Conservation (phyloP, 2,888 invertebrate genomes). For the Priocnemis perturbator region DNA sequence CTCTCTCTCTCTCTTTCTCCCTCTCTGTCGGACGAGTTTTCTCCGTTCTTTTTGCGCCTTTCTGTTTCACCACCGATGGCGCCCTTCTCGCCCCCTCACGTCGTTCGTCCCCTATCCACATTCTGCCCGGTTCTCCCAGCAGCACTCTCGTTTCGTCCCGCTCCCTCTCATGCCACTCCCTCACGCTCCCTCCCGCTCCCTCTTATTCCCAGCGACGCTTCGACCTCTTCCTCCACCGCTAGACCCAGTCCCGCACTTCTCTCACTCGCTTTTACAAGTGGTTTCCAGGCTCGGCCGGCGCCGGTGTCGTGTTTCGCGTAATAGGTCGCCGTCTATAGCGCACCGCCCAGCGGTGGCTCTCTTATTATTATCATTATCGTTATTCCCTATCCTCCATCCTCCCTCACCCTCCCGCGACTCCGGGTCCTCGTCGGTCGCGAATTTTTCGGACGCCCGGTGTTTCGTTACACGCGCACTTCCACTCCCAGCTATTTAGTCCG, state of each 20-base stretch:
- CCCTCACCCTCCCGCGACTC: background rate
- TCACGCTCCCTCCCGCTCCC: constrained; percentile 21
- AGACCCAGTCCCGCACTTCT: constrained; percentile 4
- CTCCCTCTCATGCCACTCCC: constrained; percentile 29
- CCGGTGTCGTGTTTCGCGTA: constrained; percentile 70
- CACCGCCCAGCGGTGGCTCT: constrained; percentile 47
- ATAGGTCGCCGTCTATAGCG: constrained; percentile 65
- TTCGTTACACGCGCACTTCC: background rate
- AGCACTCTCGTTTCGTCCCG: constrained; percentile 21
- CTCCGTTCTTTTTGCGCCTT: background rate
- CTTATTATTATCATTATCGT: constrained; percentile 54
- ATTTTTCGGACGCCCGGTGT: background rate
- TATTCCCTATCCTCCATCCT: constrained; percentile 41
- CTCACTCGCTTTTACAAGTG: constrained; percentile 57
- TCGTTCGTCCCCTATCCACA: background rate
- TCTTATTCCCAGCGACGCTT: constrained; percentile 4
- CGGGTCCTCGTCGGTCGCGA: background rate
- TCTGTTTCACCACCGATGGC: no score
- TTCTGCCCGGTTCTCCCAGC: constrained; percentile 5
- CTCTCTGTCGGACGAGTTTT: background rate
- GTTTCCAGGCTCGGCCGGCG: constrained; percentile 60
- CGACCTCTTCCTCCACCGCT: constrained; percentile 3
- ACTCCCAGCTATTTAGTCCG: background rate
- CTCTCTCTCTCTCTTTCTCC: background rate
- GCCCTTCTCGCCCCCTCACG: background rate